These are phyloP conservation scores for Lithobates sylvaticus DNA, from an alignment of 2,797 vertebrate species.

Conservation along the genomic window DNA sequence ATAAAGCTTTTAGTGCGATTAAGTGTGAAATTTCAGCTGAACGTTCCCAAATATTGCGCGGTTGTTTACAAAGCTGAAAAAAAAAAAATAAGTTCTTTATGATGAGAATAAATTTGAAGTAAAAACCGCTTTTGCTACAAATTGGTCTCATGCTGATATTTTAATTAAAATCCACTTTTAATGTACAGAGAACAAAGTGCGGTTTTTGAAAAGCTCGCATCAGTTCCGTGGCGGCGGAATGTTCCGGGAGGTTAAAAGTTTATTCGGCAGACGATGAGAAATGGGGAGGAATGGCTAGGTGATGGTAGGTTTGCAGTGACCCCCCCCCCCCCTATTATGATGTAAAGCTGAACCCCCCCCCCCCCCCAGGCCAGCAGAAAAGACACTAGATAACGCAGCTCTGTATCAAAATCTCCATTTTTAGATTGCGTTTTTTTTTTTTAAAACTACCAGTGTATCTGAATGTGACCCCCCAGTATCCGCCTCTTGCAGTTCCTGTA, in stretches of 20 bases:
- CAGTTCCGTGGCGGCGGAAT: neutral
- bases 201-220: conserved; percentile 1
- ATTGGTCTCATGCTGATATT: conserved; percentile 33
- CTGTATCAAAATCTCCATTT: too few species aligned
- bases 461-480: too few species aligned
- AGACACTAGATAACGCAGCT: too few species aligned
- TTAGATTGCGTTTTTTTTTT: too few species aligned
- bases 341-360: too few species aligned
- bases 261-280: neutral
- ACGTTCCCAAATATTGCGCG: neutral
- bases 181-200: conserved; percentile 1
- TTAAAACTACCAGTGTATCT: too few species aligned
- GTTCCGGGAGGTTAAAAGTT: conserved; percentile 46
- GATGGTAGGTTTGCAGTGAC: too few species aligned
- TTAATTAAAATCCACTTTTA: conserved; percentile 49
- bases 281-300: neutral
- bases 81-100: neutral
- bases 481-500: too few species aligned
- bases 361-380: too few species aligned
- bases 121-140: neutral
- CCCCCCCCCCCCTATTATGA: too few species aligned
- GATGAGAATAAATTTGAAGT: conserved; percentile 33
- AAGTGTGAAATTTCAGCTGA: conserved; percentile 31
- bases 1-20: conserved; percentile 41
- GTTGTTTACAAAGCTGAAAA: conserved; percentile 14